Base-by-base conservation (phyloP, 2,888 invertebrate genomes). In the Melinaea menophilus region DNA sequence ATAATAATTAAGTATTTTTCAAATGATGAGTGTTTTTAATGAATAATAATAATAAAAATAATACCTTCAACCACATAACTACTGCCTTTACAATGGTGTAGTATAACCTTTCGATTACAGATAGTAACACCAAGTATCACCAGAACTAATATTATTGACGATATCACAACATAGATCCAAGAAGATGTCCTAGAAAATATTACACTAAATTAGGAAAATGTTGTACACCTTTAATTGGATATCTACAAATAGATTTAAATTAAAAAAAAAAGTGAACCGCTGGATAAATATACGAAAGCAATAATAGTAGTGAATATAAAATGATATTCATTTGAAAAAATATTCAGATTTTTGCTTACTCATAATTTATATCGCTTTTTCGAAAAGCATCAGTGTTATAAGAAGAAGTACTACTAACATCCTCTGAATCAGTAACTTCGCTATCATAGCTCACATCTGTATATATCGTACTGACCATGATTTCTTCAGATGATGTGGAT, bases 51-150 rank as follows among this genome's bases (percentile, higher is more conserved):
- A 41, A 41, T 5, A 41, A 41, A 9, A 5, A 47, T 60, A 5
- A 3, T 74, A 80, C 70, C 75, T 70, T 74, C 66, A 4, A 76
- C 68, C n/a, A 60, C 54, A 61, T 77, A 77, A 59, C 68, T 69
- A 3, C 71, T 71, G 58, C 69, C 68, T 46, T 65, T 65, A 35
- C 66, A 71, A 33, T 62, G 73, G 9, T 62, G 63, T 34, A 57
- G 59, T 5, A 75, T 41, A 9, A 60, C 54, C 54, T 62, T 69
- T 41, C 72, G 69, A 33, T 71, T 72, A 69, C 41, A 37, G 71
- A 45, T 34, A 71, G 3, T 33, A 2, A 51, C 31, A 3, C 22
- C 31, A 31, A 31, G 31, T 51, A 66, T 41, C n/a, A 65, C 55
- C 12, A 68, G 57, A 22, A 69, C 41, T 45, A 72, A n/a, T 48